These are phyloP conservation scores for Willisornis vidua DNA, from an alignment of 2,113 vertebrate genomes.

Conservation along the genomic window DNA sequence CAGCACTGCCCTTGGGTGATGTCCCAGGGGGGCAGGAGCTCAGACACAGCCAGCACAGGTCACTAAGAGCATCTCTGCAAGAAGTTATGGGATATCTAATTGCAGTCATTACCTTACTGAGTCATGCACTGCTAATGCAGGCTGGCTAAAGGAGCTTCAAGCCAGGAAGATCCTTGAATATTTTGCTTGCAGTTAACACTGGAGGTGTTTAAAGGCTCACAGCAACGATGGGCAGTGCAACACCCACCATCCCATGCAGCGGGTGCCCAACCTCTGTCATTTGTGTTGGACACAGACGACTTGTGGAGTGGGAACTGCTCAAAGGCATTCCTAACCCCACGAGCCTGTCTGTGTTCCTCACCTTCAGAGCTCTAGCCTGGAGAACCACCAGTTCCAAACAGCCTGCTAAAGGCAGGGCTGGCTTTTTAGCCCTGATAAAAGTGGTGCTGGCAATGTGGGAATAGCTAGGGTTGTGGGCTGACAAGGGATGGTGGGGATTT, in stretches of 20 bases:
- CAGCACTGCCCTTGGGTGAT: neutral
- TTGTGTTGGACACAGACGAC: neutral
- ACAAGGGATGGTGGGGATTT: neutral
- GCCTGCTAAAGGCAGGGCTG: neutral
- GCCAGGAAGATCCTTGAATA: neutral
- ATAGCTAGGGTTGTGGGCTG: neutral
- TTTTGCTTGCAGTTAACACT: neutral
- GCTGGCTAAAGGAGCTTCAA: neutral
- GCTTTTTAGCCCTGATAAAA: neutral
- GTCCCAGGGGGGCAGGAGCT: neutral
- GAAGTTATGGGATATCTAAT: neutral
- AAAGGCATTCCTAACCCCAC: neutral
- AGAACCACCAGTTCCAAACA: neutral
- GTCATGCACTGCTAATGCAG: neutral
- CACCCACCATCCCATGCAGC: neutral
- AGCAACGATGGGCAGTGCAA: neutral
- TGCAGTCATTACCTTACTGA: neutral
- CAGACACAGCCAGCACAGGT: neutral
- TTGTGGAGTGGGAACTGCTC: neutral
- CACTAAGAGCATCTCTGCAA: neutral
- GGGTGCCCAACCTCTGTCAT: neutral
- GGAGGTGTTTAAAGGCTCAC: neutral
- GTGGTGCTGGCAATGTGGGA: neutral
- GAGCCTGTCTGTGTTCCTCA: neutral
- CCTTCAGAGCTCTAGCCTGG: neutral